Evolutionary conservation across 2,888 invertebrate genomes (phyloP).

Genomic region (Pseudoips prasinana): DNA sequence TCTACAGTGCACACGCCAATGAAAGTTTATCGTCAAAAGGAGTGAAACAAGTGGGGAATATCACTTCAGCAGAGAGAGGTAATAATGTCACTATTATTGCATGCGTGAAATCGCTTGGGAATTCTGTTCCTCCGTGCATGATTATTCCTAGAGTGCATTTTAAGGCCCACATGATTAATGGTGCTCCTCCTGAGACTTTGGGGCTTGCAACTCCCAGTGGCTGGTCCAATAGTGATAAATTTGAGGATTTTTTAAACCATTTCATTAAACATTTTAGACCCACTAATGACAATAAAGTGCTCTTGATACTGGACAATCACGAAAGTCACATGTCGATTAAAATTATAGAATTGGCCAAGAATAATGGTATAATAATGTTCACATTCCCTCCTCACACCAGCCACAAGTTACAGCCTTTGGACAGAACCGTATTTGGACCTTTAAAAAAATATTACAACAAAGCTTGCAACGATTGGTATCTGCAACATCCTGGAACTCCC

Average conservation of each 20-base stretch:
- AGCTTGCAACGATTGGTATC: constrained; percentile 16
- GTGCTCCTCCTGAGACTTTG: constrained; percentile 8
- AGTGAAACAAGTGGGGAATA: not conserved
- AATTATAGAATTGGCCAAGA: constrained; percentile 14
- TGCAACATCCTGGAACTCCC: constrained; percentile 7
- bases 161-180: constrained; percentile 2
- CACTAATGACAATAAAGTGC: constrained; percentile 2
- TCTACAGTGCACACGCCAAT: constrained; percentile 20
- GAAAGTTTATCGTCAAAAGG: constrained; percentile 23
- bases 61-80: constrained; percentile 1
- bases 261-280: constrained; percentile 16
- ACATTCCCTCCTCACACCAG: constrained; percentile 25
- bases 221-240: constrained; percentile 30
- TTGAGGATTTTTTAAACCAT: constrained; percentile 12
- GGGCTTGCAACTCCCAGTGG: constrained; percentile 20
- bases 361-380: constrained; percentile 1
- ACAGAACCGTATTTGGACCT: not conserved
- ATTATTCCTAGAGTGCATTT: constrained; percentile 7
- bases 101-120: constrained; percentile 5
- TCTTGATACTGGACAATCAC: constrained; percentile 24
- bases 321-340: constrained; percentile 16
- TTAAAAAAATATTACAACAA: constrained; percentile 3
- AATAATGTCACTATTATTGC: constrained; percentile 2
- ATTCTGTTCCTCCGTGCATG: constrained; percentile 7
- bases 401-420: constrained; percentile 11